Percentiles rank a stretch among this genome's conserved stretches.
These are phyloP conservation scores for Hydrochoerus hydrochaeris DNA, from an alignment of 2,113 vertebrate species.

Conservation along the genomic window DNA sequence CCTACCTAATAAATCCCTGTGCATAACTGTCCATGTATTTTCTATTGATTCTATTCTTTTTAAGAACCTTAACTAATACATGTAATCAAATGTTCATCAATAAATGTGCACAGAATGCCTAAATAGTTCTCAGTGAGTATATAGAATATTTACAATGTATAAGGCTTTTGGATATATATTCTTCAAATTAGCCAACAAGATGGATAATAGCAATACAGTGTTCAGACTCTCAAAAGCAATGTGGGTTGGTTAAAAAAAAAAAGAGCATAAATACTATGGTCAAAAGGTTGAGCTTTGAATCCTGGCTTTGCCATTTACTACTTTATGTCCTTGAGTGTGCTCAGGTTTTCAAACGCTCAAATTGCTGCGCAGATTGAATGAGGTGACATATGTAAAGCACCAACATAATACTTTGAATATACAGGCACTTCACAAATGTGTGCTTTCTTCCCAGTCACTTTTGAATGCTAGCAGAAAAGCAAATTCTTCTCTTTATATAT, in stretches of 20 bases:
- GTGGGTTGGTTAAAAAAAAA: constrained; percentile 37
- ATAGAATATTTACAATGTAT: constrained; percentile 10
- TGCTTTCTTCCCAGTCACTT: not conserved
- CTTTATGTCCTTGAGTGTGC: constrained; percentile 50
- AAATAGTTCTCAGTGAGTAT: not conserved
- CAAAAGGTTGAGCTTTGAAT: constrained; percentile 45
- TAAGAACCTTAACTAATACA: not conserved
- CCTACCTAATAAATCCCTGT: not conserved
- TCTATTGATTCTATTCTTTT: not conserved
- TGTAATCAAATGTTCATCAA: not conserved
- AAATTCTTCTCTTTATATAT: not conserved
- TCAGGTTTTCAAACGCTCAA: constrained; percentile 60
- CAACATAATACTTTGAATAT: constrained; percentile 3
- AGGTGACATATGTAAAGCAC: constrained; percentile 60
- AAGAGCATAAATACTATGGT: constrained; percentile 53
- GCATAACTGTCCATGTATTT: not conserved
- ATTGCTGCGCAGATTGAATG: constrained; percentile 15
- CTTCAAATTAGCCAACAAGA: not conserved
- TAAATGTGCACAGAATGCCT: not conserved
- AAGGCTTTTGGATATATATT: not conserved
- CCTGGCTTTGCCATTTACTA: constrained; percentile 38
- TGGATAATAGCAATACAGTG: not conserved
- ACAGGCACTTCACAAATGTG: constrained; percentile 23
- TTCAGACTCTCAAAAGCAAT: constrained; percentile 29
- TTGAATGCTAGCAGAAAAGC: constrained; percentile 2